Percentiles rank a stretch among this genome's conserved stretches.
Evolutionary conservation across 2,888 invertebrate genomes (phyloP).

Genomic region (Platycnemis pennipes): DNA sequence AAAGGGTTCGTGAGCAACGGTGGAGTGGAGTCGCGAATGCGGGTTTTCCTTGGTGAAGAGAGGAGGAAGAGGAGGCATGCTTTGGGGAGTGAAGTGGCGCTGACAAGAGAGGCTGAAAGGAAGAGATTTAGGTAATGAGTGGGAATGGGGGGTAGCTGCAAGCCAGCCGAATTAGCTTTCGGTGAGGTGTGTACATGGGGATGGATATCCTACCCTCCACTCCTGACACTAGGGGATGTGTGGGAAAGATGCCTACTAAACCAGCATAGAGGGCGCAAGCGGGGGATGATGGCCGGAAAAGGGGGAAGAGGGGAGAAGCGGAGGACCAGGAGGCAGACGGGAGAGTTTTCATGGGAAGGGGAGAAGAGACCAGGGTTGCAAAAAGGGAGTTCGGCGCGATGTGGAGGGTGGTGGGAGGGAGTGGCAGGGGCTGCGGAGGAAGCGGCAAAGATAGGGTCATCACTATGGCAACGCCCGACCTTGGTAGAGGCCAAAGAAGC

Average conservation of each 20-base stretch:
- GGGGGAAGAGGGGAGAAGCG: neutral
- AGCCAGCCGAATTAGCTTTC: no score
- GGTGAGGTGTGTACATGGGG: no score
- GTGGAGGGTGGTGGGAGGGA: neutral
- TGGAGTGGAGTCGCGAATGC: no score
- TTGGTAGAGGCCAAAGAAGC: constrained; percentile 65
- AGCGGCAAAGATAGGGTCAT: constrained; percentile 66
- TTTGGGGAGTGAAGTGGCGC: no score
- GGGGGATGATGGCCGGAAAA: neutral
- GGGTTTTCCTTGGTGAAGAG: no score
- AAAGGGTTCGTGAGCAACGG: no score
- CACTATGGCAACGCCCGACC: constrained; percentile 67
- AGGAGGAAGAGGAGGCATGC: no score
- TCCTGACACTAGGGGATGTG: no score
- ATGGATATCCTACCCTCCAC: no score
- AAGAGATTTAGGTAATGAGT: no score
- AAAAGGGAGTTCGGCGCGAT: neutral
- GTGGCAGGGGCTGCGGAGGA: constrained; percentile 33
- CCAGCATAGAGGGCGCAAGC: neutral
- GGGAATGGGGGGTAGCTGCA: no score
- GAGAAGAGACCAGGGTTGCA: neutral
- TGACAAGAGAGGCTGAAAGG: no score
- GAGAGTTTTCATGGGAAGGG: neutral
- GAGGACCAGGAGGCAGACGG: neutral
- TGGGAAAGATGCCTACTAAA: neutral